These are phyloP conservation scores for Oscarella lobularis DNA, from an alignment of 37 sponge, comb jelly and placozoan genomes.

Conservation along the genomic window DNA sequence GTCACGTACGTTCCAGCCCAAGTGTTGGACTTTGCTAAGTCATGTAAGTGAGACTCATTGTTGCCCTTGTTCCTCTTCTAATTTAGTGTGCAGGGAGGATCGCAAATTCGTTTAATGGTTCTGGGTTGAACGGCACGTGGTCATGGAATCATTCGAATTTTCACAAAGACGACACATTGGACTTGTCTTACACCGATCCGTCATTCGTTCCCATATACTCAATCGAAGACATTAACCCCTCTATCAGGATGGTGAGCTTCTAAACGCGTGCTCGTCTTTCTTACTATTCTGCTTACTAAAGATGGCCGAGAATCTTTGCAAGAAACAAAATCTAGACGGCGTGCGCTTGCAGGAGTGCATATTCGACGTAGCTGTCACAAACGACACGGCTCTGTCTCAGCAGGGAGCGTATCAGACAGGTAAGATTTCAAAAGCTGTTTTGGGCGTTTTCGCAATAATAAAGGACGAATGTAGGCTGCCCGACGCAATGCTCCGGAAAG, in stretches of 20 bases:
- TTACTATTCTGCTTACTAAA: too few species aligned
- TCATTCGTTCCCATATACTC: neutral
- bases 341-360: neutral
- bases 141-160: neutral
- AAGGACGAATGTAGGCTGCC: too few species aligned
- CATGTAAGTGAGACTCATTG: neutral
- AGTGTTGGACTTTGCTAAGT: neutral
- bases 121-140: slow-evolving; percentile 2
- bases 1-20: neutral
- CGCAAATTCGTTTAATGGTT: neutral
- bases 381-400: neutral
- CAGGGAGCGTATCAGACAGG: neutral
- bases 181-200: neutral
- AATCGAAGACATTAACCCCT: neutral
- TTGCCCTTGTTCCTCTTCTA: neutral
- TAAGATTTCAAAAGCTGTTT: too few species aligned
- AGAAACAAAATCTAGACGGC: neutral
- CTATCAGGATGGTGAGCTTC: neutral
- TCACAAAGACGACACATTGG: neutral
- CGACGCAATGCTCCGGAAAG: neutral
- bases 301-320: neutral
- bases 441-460: too few species aligned
- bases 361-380: neutral
- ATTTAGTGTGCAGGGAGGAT: neutral
- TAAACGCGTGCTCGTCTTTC: too few species aligned